A percentile compares a stretch with the other conserved stretches of the same genome.
These are phyloP conservation scores for Drosophila parabipectinata DNA, from an alignment of 1,140 invertebrate species.

Conservation along the genomic window DNA sequence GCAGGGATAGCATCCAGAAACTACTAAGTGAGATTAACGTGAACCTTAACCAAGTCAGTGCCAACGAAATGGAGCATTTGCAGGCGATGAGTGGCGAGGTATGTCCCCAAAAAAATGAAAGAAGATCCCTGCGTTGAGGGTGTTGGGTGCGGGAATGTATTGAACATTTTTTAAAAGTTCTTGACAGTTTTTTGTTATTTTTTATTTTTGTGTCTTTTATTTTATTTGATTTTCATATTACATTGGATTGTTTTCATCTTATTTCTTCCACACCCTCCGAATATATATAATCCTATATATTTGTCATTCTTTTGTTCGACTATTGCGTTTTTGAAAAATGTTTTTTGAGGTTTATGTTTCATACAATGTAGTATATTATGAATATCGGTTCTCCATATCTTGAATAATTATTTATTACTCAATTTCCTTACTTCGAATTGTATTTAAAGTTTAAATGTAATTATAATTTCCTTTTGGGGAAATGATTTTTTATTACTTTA, in stretches of 20 bases:
- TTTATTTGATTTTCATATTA: background rate
- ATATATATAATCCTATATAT: background rate
- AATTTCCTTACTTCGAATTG: background rate
- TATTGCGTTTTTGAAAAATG: constrained; percentile 1
- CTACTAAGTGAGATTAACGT: constrained; percentile 58
- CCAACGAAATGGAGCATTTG: constrained; percentile 71
- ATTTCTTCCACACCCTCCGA: background rate
- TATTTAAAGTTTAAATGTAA: no score
- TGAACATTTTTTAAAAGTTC: no score
- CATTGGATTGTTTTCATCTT: background rate
- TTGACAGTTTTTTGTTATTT: background rate
- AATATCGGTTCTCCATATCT: background rate
- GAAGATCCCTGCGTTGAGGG: background rate
- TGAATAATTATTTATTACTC: no score
- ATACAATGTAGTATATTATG: background rate
- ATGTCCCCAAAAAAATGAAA: constrained; percentile 19
- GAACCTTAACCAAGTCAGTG: constrained; percentile 64
- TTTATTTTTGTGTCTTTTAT: no score
- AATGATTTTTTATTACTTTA: background rate
- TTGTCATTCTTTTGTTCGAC: background rate
- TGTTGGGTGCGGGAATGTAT: background rate
- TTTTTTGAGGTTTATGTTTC: background rate
- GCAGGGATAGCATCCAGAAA: constrained; percentile 47
- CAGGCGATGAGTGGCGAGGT: constrained; percentile 73
- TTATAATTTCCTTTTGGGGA: background rate